A percentile compares a stretch with the other conserved stretches of the same genome.
phyloP scores from a whole-genome alignment of 2,113 vertebrate genomes.

The Erpornis zantholeuca region DNA sequence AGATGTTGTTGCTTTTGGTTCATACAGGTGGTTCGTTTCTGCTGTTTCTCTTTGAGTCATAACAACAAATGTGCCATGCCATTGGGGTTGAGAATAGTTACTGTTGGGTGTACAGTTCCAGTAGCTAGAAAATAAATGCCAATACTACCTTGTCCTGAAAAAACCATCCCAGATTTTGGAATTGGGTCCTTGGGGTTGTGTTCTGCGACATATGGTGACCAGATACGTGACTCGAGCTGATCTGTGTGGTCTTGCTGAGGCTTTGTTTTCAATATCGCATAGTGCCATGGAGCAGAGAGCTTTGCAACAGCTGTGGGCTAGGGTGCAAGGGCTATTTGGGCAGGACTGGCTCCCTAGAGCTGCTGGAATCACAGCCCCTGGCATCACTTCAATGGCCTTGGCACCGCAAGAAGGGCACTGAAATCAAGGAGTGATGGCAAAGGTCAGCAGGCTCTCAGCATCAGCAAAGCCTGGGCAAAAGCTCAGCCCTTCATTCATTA shows the following conservation, averaged over 20 bases:
- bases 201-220: not conserved
- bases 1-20: not conserved
- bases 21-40: not conserved
- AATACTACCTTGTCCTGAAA: not conserved
- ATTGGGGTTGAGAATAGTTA: not conserved
- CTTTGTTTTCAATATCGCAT: not conserved
- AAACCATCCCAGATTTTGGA: not conserved
- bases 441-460: slow-evolving; percentile 38
- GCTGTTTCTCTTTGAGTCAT: not conserved
- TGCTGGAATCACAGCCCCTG: not conserved
- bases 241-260: fast-evolving
- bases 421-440: not conserved
- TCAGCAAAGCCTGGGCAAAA: not conserved
- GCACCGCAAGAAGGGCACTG: not conserved
- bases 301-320: not conserved
- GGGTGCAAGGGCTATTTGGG: not conserved
- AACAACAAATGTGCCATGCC: not conserved
- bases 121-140: not conserved
- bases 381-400: not conserved
- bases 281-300: not conserved
- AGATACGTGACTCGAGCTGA: not conserved
- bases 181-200: not conserved
- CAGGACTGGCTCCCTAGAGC: not conserved
- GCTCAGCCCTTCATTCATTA: slow-evolving; percentile 12
- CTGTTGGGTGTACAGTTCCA: not conserved